Evolutionary conservation across 2,113 vertebrate species (phyloP), one percentile per base, ranked within the genome.

Genomic region (Xiphophorus hellerii): DNA sequence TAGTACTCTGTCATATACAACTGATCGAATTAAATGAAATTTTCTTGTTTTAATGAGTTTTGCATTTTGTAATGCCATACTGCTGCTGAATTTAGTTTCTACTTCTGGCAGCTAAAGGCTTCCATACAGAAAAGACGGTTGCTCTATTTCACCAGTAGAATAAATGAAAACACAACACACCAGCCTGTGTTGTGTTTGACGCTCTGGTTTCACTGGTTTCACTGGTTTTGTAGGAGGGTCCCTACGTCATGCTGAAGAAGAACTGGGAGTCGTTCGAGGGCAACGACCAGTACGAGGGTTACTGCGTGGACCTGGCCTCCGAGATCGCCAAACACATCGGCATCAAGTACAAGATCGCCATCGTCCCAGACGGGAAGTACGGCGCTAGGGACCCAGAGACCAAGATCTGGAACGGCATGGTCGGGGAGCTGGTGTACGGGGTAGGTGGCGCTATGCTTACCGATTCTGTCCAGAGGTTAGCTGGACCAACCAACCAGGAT

Each of bases 371-470:
- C 87, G 98, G 98, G 86, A 99, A 99, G 91, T 99, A 99, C 44
- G 98, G 98, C 92, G 98, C 98, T 93, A 95, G 98, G 92, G 97
- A 99, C 93, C 96, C 98, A 87, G 97, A 99, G 90, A 99, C 98
- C 77, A 99, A 98, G 96, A 99, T 99, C 94, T 99, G 98, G 98
- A 99, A 99, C 89, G 98, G 98, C 88, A 99, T 99, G 98, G 98
- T 99, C 87, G 98, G 98, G 96, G 98, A 99, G 93, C 98, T 99
- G 96, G 98, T 99, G 89, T 99, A 99, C 94, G 97, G 97, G 97
- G 98, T 99, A 95, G 97, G 97, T 76, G 10, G 29, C 0, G 0
- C 27, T 28, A 28, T 17, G 14, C 31, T 62, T 1, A 5, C 0
- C 11, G 51, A 8, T 11, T 58, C 25, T 58, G 9, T n/a, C 3